Evolutionary conservation across 2,797 vertebrate species (phyloP).

Genomic region (Microchirus variegatus): DNA sequence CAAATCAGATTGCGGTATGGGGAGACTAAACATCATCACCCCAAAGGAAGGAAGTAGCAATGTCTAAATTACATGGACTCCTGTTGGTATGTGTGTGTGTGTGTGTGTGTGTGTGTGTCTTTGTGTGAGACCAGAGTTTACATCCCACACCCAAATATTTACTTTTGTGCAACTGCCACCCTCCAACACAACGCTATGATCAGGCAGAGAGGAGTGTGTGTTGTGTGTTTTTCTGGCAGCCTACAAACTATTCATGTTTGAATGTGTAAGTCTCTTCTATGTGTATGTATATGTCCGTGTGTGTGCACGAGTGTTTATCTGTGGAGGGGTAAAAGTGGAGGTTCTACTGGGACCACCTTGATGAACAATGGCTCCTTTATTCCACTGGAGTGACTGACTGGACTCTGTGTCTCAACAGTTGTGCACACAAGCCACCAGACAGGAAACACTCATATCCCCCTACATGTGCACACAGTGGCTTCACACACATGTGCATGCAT

Average conservation of each 20-base stretch:
- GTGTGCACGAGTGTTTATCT: slow-evolving; percentile 21
- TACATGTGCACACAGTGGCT: slow-evolving; percentile 31
- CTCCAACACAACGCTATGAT: slow-evolving; percentile 68
- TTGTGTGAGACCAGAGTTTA: slow-evolving; percentile 61
- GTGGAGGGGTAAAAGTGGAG: slow-evolving; percentile 46
- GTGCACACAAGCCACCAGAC: slow-evolving; percentile 44
- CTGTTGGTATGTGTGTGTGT: slow-evolving; percentile 27
- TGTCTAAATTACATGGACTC: slow-evolving; percentile 75
- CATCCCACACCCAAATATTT: slow-evolving; percentile 80
- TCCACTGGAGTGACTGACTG: slow-evolving; percentile 65
- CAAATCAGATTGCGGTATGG: slow-evolving; percentile 73
- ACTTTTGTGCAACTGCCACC: slow-evolving; percentile 66
- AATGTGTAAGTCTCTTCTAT: slow-evolving; percentile 24
- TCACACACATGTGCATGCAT: slow-evolving; percentile 34
- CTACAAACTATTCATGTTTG: slow-evolving; percentile 39
- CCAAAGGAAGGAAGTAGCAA: slow-evolving; percentile 83
- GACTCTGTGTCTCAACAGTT: slow-evolving; percentile 61
- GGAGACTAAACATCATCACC: slow-evolving; percentile 87
- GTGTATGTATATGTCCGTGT: slow-evolving; percentile 2
- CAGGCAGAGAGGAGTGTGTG: slow-evolving; percentile 48
- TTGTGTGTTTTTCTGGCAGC: slow-evolving; percentile 55
- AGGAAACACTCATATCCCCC: slow-evolving; percentile 45
- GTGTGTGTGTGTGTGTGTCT: slow-evolving; percentile 6
- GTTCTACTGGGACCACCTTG: slow-evolving; percentile 79
- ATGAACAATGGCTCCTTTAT: slow-evolving; percentile 84